Percentiles rank a stretch among this genome's conserved stretches.
Evolutionary conservation across 2,888 invertebrate species (phyloP).

Genomic region (Dryobotodes eremita): DNA sequence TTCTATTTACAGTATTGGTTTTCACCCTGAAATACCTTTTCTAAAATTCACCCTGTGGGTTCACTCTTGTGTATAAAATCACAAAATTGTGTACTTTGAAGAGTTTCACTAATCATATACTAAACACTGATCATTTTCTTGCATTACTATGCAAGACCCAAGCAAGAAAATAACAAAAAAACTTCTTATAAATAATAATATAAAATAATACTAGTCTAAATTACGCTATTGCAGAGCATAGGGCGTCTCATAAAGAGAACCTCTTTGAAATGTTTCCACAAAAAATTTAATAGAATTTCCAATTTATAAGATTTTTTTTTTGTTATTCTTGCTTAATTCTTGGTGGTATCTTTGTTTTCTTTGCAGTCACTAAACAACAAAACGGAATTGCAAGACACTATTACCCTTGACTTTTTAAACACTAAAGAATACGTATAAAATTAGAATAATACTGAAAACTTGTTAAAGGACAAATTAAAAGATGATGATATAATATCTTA

Average conservation of each 20-base stretch:
- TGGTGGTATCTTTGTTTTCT: conserved; percentile 31
- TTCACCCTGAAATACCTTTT: neutral
- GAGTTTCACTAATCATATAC: conserved; percentile 53
- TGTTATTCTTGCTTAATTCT: conserved; percentile 32
- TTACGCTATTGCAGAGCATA: too few species aligned
- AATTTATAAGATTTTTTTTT: neutral
- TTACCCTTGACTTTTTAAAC: neutral
- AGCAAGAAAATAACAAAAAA: conserved; percentile 16
- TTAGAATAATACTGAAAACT: neutral
- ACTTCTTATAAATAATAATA: too few species aligned
- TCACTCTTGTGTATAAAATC: conserved; percentile 5
- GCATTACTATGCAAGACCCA: conserved; percentile 43
- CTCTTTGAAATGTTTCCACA: neutral
- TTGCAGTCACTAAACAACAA: conserved; percentile 55
- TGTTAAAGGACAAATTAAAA: neutral
- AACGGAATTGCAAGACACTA: conserved; percentile 40
- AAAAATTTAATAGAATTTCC: too few species aligned
- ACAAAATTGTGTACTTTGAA: conserved; percentile 24
- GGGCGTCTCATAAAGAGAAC: too few species aligned
- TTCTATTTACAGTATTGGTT: neutral
- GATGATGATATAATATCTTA: neutral
- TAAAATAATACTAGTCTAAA: too few species aligned
- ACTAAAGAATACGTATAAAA: neutral
- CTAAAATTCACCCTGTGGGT: neutral
- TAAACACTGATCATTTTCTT: conserved; percentile 49